phyloP scores from a whole-genome alignment of 2,888 invertebrate species.

The Odontothrips loti region DNA sequence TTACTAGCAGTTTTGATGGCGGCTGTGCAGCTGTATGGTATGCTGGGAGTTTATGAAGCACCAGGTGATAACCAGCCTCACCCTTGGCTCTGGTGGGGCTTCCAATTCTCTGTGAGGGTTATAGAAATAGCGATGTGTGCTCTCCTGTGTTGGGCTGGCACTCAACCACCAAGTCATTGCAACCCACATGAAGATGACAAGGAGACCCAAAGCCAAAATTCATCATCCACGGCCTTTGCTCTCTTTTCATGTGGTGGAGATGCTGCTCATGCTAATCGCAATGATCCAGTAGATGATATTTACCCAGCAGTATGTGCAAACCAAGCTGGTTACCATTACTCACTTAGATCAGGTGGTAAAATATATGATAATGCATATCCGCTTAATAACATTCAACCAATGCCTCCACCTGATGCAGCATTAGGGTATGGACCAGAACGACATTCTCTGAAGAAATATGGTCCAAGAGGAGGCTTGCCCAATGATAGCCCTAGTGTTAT shows the following conservation, averaged over 20 bases:
- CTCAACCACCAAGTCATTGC: constrained; percentile 51
- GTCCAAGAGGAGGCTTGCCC: background rate
- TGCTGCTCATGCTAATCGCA: constrained; percentile 41
- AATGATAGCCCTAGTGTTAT: constrained; percentile 20
- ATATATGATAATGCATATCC: constrained; percentile 67
- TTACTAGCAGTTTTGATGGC: constrained; percentile 78
- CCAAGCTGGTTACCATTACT: constrained; percentile 78
- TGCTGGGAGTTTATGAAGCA: constrained; percentile 45
- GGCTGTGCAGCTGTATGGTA: constrained; percentile 69
- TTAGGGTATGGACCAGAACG: constrained; percentile 41
- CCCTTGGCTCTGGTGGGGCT: constrained; percentile 87
- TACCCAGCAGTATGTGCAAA: constrained; percentile 84
- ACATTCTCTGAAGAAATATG: constrained; percentile 13
- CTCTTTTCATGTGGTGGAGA: constrained; percentile 67
- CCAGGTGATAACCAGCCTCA: constrained; percentile 47
- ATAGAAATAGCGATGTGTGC: constrained; percentile 85
- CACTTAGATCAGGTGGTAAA: constrained; percentile 69
- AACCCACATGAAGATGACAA: constrained; percentile 64
- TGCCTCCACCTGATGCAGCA: constrained; percentile 43
- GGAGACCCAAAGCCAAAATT: constrained; percentile 41
- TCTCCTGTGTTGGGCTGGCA: constrained; percentile 80
- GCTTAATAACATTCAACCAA: constrained; percentile 50
- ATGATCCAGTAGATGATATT: constrained; percentile 61
- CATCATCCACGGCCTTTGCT: constrained; percentile 61
- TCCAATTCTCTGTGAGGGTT: constrained; percentile 77